Base-by-base conservation (phyloP, 64 coral and sea anemone genomes). In the Pocillopora damicornis region DNA sequence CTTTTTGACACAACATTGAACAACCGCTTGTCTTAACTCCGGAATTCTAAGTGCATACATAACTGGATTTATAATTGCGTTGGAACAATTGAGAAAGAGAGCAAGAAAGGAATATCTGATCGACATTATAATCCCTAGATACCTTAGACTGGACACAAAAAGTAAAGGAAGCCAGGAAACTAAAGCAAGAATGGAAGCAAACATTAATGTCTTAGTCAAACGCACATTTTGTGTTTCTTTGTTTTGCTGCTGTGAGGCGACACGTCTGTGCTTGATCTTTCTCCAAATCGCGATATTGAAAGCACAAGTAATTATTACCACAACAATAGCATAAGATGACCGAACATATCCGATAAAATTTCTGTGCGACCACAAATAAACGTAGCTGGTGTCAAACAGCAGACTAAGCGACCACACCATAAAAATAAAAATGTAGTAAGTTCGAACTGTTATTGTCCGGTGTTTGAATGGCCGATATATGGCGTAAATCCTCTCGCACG, bases 241-340 rank as follows among this genome's bases (percentile, higher is more conserved):
- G 75, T 58, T 77, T 17, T 15, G 12, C 57, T 77, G 75, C 22
- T 77, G 75, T 16, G 38, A 77, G 7, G 38, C 75, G 42, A 77
- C 1, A 71, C 67, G 14, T n/a, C 75, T 18, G 9, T 57, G 37
- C n/a, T 36, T 17, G 57, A 77, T n/a, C 42, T 57, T 77, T 77
- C 75, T 77, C 75, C 75, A 77, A 77, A 77, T 36, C 22, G 38
- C 75, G 75, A 77, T 77, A 7, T 77, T 77, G 57, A 37, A 77
- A 45, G 15, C 10, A 36, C 75, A 58, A 56, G 57, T 45, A 7
- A 20, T 56, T 2, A 36, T 56, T 58, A 36, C 9, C 22, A 77
- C 18, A 42, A 11, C 57, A 37, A 77, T 11, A 15, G 42, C 37
- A 42, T 51, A 51, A 11, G 75, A 36, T 20, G 57, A 22, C 37